Base-by-base conservation (phyloP, 2,888 invertebrate species). In the Tridacna crocea region DNA sequence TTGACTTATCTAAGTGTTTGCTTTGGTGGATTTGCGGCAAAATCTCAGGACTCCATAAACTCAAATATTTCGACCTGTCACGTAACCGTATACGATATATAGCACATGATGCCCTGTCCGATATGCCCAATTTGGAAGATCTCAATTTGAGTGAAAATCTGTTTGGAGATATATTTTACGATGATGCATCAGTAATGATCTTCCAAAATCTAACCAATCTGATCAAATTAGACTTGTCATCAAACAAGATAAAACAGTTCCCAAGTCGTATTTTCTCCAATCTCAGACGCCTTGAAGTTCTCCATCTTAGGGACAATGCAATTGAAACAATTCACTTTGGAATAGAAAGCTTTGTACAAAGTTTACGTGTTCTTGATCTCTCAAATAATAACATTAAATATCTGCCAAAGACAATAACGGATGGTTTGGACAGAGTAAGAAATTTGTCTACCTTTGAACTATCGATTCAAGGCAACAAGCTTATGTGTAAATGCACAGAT, bases 331-430 rank as follows among this genome's bases (percentile, higher is more conserved):
- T 83, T 17, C 70, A 63, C 15, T 75, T 78, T 72, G 13, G 22
- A 26, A 19, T 77, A 8, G 36, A 68, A n/a, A 36, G 17, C 19
- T n/a, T 77, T 11, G 8, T 36, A n/a, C 61, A 70, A 15, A 74
- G 66, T 8, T 26, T 83, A 48, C 24, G 48, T 46, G 27, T 61
- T 24, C 51, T 83, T 13, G 76, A 78, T 55, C 26, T 83, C 12
- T 80, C 80, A 13, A 58, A 66, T 11, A 83, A 83, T 36, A 63
- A 77, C 51, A 74, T 83, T 19, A 55, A 19, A 63, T 63, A 65
- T 22, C 36, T 83, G 0, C 72, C 79, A 27, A 26, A 36, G 6
- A 27, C 48, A 3, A 77, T 60, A n/a, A 79, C 55, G 22, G n/a
- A 13, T 4, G 70, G 13, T 26, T 48, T 82, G 48, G 79, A 82